Evolutionary conservation across 1,140 invertebrate species (phyloP), one percentile per base, ranked within the genome.

Genomic region (Adelges cooleyi): DNA sequence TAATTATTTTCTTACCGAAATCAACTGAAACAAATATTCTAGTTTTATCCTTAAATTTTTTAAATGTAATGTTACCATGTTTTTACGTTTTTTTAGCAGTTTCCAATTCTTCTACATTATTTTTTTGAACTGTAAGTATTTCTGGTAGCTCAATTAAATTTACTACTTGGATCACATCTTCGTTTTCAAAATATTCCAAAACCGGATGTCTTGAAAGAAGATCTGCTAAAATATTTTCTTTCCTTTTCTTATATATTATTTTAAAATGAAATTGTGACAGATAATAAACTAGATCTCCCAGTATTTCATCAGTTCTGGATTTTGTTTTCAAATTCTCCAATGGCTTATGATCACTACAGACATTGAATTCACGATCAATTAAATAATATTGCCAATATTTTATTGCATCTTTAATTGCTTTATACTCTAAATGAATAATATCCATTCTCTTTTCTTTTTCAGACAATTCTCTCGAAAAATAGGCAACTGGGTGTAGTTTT

Each of bases 401-500:
- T 18, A 69, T 59, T 15, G 69, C 59, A 27, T 70, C 69, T 68
- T 69, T 69, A 17, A 69, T 67, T 11, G 68, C 67, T 25, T 56
- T 36, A 51, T 67, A 69, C 65, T 69, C 68, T 68, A 71, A 66
- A 67, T 72, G 73, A 22, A 73, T 71, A 9, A 69, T 69, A 69
- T 74, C 73, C 67, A 70, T 69, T 23, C 53, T 67, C 70, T 76
- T 73, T 70, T 72, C 67, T 25, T 17, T 46, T 68, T 70, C 59
- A 56, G 69, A 72, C 65, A 73, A 65, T 67, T 73, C 69, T 9
- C 71, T 72, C 23, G 74, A 70, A 66, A 75, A 73, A 22, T 67
- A 68, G 17, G 65, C 65, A 15, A 65, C 70, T 33, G 70, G 71
- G 66, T 71, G 71, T 69, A 70, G 51, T 69, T 69, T 27, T 48